phyloP scores from a whole-genome alignment of 2,113 vertebrate genomes.

The Panthera leo region DNA sequence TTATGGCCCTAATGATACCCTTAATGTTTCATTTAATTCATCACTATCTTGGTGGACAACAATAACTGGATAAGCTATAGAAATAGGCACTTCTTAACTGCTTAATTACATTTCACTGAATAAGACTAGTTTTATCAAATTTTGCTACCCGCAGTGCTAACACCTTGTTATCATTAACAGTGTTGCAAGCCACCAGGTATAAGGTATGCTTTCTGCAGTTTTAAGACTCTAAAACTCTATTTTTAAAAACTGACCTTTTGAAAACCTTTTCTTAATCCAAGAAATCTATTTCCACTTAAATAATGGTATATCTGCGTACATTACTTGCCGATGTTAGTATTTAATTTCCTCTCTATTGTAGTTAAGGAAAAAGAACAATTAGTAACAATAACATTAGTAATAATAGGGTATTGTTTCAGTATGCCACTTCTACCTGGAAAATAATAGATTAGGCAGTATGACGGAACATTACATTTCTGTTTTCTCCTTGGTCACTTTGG shows the following conservation, averaged over 20 bases:
- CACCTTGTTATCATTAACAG: neutral
- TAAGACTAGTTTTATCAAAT: neutral
- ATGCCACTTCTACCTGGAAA: neutral
- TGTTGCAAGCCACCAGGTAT: neutral
- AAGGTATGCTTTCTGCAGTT: neutral
- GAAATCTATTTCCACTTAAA: neutral
- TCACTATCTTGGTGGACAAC: neutral
- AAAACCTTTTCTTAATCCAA: neutral
- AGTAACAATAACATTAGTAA: neutral
- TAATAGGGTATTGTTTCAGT: neutral
- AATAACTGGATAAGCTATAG: constrained; percentile 25
- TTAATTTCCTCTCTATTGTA: neutral
- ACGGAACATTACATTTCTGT: neutral
- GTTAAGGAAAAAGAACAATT: neutral
- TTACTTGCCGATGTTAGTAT: neutral
- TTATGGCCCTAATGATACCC: neutral
- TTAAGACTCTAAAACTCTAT: neutral
- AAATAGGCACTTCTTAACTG: neutral
- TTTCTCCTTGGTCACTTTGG: neutral
- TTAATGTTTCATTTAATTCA: neutral
- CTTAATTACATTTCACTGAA: neutral
- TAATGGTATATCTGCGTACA: neutral
- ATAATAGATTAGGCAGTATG: neutral
- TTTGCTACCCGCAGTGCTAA: constrained; percentile 1
- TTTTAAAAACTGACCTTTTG: neutral